Conservation (phyloP, 2,113 vertebrate species). For the Fukomys damarensis region DNA sequence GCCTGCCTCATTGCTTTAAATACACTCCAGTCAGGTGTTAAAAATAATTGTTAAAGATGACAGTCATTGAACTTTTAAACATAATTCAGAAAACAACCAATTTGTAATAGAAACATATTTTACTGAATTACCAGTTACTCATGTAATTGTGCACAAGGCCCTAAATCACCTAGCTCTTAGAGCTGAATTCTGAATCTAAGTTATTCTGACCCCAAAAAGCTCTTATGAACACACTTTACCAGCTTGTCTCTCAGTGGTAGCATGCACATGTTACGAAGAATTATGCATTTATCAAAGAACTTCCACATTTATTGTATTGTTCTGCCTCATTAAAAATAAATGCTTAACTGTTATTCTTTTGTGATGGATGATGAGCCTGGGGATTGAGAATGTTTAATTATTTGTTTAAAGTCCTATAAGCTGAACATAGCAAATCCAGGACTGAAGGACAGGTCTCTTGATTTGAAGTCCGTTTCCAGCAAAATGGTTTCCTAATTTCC, state of each 20-base stretch:
- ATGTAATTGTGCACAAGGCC: not conserved
- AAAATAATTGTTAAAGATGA: not conserved
- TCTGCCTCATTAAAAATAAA: not conserved
- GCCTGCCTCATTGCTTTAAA: not conserved
- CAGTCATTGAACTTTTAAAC: not conserved
- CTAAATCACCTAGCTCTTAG: not conserved
- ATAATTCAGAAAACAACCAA: conserved; percentile 32
- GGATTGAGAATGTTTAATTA: not conserved
- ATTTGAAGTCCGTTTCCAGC: not conserved
- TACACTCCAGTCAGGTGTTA: not conserved
- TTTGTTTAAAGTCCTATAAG: conserved; percentile 24
- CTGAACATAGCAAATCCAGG: conserved; percentile 7
- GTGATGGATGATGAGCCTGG: not conserved
- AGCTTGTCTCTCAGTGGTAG: not conserved
- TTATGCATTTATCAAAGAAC: not conserved
- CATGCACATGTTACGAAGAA: not conserved
- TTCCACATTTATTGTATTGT: not conserved
- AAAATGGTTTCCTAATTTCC: not conserved
- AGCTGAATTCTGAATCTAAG: not conserved
- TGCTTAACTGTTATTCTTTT: not conserved
- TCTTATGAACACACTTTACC: not conserved
- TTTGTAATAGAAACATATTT: conserved; percentile 19
- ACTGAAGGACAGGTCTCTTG: not conserved
- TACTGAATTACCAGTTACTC: conserved; percentile 8
- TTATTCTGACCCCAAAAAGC: not conserved